Conservation (phyloP, 1,140 invertebrate genomes). For the Panulirus ornatus region DNA sequence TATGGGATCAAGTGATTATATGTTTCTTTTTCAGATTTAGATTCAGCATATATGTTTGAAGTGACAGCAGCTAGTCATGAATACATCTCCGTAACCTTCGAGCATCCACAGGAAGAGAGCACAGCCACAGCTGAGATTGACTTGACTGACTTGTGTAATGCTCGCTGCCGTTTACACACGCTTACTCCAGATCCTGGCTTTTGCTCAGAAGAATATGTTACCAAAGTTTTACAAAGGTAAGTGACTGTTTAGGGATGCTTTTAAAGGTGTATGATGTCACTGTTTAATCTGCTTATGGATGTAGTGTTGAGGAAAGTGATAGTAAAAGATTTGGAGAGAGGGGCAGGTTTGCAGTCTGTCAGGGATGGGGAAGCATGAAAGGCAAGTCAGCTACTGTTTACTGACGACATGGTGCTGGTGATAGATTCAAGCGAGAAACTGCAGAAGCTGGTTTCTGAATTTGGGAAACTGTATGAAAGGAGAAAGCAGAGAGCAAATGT, state of each 20-base stretch:
- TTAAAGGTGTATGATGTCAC: not conserved
- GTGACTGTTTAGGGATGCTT: not conserved
- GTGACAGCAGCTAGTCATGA: conserved; percentile 92
- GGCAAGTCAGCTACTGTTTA: too few relatives aligned
- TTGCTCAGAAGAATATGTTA: conserved; percentile 79
- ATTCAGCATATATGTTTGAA: conserved; percentile 92
- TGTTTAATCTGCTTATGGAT: not conserved
- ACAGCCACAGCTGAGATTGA: conserved; percentile 95
- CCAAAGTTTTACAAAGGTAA: conserved; percentile 88
- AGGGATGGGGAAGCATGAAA: too few relatives aligned
- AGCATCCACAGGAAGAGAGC: conserved; percentile 94
- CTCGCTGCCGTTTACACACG: conserved; percentile 84
- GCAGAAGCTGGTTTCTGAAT: too few relatives aligned
- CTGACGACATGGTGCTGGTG: too few relatives aligned
- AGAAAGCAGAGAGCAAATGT: too few relatives aligned
- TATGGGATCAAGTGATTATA: too few relatives aligned
- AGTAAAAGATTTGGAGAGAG: too few relatives aligned
- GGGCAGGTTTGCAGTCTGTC: too few relatives aligned
- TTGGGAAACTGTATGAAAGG: too few relatives aligned
- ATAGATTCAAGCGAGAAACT: too few relatives aligned
- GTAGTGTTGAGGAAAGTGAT: too few relatives aligned
- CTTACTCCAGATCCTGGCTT: conserved; percentile 65
- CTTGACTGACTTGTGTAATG: conserved; percentile 85
- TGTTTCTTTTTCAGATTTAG: conserved; percentile 81
- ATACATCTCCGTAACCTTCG: conserved; percentile 92